A percentile compares a stretch with the other conserved stretches of the same genome.
Conservation (phyloP, 2,797 vertebrate species). For the Scomberomorus guttatus region DNA sequence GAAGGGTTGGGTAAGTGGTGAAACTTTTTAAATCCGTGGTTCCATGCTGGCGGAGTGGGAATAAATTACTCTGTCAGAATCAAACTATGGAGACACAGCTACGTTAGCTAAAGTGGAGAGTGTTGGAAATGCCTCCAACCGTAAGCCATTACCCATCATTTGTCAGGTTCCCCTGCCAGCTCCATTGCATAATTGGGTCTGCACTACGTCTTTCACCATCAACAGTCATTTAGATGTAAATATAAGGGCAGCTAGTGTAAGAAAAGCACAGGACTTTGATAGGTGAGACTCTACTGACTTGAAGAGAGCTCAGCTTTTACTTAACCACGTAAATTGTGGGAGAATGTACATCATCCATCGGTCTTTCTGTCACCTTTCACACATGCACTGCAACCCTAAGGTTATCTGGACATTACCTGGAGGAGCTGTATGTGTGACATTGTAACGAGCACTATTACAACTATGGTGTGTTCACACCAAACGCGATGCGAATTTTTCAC, state of each 20-base stretch:
- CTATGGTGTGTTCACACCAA: too few species aligned
- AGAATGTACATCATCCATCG: slow-evolving; percentile 18
- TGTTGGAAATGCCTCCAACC: slow-evolving; percentile 61
- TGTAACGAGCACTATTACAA: too few species aligned
- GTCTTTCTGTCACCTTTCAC: slow-evolving; percentile 1
- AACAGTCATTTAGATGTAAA: slow-evolving; percentile 69
- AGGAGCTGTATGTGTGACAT: too few species aligned
- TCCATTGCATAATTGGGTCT: slow-evolving; percentile 60
- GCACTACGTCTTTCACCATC: slow-evolving; percentile 42
- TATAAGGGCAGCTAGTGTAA: slow-evolving; percentile 35
- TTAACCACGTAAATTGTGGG: slow-evolving; percentile 24
- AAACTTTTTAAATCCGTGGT: slow-evolving; percentile 81
- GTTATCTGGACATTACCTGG: too few species aligned
- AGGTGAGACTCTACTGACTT: slow-evolving; percentile 7
- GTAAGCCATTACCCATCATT: slow-evolving; percentile 67
- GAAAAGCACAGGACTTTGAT: slow-evolving; percentile 35
- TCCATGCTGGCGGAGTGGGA: slow-evolving; percentile 65
- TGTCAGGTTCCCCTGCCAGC: slow-evolving; percentile 63
- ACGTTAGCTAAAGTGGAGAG: slow-evolving; percentile 62
- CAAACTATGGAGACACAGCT: slow-evolving; percentile 60
- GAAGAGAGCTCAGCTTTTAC: slow-evolving; percentile 30
- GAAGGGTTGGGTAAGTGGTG: slow-evolving; percentile 67
- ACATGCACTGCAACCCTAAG: too few species aligned
- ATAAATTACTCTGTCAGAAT: slow-evolving; percentile 80
- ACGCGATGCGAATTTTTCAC: too few species aligned